Evolutionary conservation across 2,888 invertebrate genomes (phyloP).

Genomic region (Dicranocentrus wangi): DNA sequence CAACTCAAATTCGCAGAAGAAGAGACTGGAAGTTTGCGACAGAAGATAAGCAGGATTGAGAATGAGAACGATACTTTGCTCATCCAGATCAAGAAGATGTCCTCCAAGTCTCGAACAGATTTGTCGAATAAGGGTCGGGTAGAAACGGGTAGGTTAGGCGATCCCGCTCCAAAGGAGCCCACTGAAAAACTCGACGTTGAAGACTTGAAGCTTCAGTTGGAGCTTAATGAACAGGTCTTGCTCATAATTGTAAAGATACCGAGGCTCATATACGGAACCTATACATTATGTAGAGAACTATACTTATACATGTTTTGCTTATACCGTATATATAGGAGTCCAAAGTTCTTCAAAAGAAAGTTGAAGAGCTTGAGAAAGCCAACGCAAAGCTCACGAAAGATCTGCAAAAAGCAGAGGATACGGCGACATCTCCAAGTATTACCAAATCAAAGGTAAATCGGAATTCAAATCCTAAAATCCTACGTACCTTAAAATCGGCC

Average conservation of each 20-base stretch:
- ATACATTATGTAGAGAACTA: too few relatives aligned
- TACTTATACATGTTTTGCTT: too few relatives aligned
- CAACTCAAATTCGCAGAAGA: conserved; percentile 94
- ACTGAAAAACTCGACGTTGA: conserved; percentile 76
- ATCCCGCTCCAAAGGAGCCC: conserved; percentile 32
- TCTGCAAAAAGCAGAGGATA: conserved; percentile 85
- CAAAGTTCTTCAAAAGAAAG: conserved; percentile 86
- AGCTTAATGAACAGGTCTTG: conserved; percentile 89
- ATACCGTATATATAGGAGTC: conserved; percentile 79
- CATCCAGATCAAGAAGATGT: conserved; percentile 96
- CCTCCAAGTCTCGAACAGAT: conserved; percentile 84
- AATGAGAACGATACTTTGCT: conserved; percentile 97
- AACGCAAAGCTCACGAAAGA: conserved; percentile 84
- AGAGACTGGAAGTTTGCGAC: conserved; percentile 79
- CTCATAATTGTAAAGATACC: too few relatives aligned
- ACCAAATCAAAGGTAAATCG: conserved; percentile 72
- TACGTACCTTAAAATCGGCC: too few relatives aligned
- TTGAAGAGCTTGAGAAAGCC: conserved; percentile 88
- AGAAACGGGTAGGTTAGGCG: conserved; percentile 69
- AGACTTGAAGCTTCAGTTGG: conserved; percentile 88
- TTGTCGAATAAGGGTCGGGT: conserved; percentile 68
- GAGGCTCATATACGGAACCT: too few relatives aligned
- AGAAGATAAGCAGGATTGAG: conserved; percentile 88
- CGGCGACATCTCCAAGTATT: conserved; percentile 76
- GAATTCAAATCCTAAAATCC: background rate